Percentiles rank a stretch among this genome's conserved stretches.
Conservation (phyloP, 2,797 vertebrate genomes). For the Karalla daura region DNA sequence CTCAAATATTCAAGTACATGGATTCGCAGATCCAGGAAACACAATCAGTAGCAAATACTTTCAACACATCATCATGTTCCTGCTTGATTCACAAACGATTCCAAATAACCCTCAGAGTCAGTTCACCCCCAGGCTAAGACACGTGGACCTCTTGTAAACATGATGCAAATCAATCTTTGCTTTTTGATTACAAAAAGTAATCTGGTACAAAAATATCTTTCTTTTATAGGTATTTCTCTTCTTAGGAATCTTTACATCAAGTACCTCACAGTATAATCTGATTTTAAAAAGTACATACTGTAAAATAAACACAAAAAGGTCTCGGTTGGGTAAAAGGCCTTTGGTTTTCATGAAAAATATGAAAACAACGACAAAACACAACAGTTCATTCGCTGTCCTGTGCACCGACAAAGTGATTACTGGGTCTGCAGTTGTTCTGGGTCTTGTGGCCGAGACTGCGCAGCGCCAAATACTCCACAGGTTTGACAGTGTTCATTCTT, state of each 20-base stretch:
- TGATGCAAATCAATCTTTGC: conserved; percentile 77
- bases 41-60: conserved; percentile 79
- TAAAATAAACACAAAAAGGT: conserved; percentile 69
- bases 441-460: conserved; percentile 17
- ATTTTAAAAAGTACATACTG: conserved; percentile 75
- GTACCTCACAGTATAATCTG: conserved; percentile 77
- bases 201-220: conserved; percentile 87
- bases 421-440: conserved; percentile 38
- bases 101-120: conserved; percentile 22
- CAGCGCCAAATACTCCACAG: conserved; percentile 47
- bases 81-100: conserved; percentile 43
- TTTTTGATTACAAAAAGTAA: conserved; percentile 77
- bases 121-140: conserved; percentile 63
- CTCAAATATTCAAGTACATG: conserved; percentile 79
- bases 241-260: conserved; percentile 73
- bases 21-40: conserved; percentile 72
- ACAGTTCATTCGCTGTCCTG: conserved; percentile 51
- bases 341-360: conserved; percentile 82
- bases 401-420: conserved; percentile 44
- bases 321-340: conserved; percentile 79
- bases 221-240: conserved; percentile 69
- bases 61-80: conserved; percentile 60
- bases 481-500: conserved; percentile 35
- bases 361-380: conserved; percentile 59
- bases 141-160: conserved; percentile 84